Base-by-base conservation (phyloP, 2,888 invertebrate species). In the Rhyacophila evoluta region DNA sequence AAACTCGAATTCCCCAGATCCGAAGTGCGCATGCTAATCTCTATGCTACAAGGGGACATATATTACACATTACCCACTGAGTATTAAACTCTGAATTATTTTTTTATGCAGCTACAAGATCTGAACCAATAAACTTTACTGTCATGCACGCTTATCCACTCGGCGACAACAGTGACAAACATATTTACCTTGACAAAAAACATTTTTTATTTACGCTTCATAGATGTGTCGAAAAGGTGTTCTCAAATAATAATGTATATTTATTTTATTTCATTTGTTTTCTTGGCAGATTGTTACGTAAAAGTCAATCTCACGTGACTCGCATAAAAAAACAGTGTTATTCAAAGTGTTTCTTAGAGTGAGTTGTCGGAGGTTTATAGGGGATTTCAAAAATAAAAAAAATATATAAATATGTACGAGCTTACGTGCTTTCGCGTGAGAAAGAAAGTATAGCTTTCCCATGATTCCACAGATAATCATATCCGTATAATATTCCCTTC, bases 161-260 rank as follows among this genome's bases (percentile, higher is more conserved):
- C n/a, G n/a, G n/a, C n/a, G n/a, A n/a, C n/a, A n/a, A n/a, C n/a
- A n/a, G n/a, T n/a, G n/a, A n/a, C n/a, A n/a, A n/a, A n/a, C n/a
- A n/a, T n/a, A n/a, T n/a, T n/a, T n/a, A n/a, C n/a, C n/a, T n/a
- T n/a, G n/a, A n/a, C n/a, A n/a, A n/a, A n/a, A n/a, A n/a, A n/a
- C n/a, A n/a, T 38, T 38, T 1, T 38, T n/a, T 2, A 38, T 11
- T 38, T 38, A 38, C 2, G 19, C 8, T 55, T 55, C 10, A 10
- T 55, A 1, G 55, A 19, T 19, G 55, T 55, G 10, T 8, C 55
- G 10, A 19, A 71, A 87, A 38, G 1, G 0, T 2, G 6, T 39
- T 6, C 6, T 15, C 1, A 38, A 41, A 41, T 5, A 19, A 25
- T 55, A 41, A 41, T 41, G 2, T 41, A 15, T 41, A 15, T 6